These are phyloP conservation scores for Gnatocerus cornutus DNA, from an alignment of 2,888 invertebrate genomes.

Conservation along the genomic window DNA sequence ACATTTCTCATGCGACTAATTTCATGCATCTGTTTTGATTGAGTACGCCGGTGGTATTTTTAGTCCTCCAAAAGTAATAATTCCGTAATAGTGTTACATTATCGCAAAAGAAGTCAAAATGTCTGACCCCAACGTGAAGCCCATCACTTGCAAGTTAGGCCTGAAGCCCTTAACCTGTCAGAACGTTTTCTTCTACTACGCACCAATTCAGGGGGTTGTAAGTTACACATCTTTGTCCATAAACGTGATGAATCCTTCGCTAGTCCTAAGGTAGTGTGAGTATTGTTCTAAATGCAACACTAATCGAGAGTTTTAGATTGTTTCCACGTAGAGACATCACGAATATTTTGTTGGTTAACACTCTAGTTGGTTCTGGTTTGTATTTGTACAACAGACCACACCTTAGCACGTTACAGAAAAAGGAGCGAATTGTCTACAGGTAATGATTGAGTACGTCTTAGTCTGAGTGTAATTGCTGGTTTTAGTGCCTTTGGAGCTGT, in stretches of 20 bases:
- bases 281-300: background rate
- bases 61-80: too few relatives aligned
- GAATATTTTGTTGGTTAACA: conserved; percentile 85
- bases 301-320: conserved; percentile 73
- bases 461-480: conserved; percentile 41
- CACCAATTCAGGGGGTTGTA: conserved; percentile 82
- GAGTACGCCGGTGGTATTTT: too few relatives aligned
- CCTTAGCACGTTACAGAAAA: conserved; percentile 77
- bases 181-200: conserved; percentile 83
- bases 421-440: conserved; percentile 80
- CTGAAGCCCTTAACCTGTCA: conserved; percentile 81
- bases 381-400: conserved; percentile 89
- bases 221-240: conserved; percentile 87
- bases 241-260: conserved; percentile 88
- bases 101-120: conserved; percentile 50
- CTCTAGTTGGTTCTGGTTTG: conserved; percentile 87
- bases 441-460: conserved; percentile 64
- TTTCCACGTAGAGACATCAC: conserved; percentile 85
- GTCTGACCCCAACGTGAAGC: conserved; percentile 60
- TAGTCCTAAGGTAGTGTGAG: conserved; percentile 78
- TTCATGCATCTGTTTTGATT: background rate
- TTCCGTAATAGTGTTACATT: too few relatives aligned
- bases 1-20: background rate
- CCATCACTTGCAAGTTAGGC: conserved; percentile 66
- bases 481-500: conserved; percentile 80